Base-by-base conservation (phyloP, 2,888 invertebrate species). In the Branchinecta sandiegonensis region DNA sequence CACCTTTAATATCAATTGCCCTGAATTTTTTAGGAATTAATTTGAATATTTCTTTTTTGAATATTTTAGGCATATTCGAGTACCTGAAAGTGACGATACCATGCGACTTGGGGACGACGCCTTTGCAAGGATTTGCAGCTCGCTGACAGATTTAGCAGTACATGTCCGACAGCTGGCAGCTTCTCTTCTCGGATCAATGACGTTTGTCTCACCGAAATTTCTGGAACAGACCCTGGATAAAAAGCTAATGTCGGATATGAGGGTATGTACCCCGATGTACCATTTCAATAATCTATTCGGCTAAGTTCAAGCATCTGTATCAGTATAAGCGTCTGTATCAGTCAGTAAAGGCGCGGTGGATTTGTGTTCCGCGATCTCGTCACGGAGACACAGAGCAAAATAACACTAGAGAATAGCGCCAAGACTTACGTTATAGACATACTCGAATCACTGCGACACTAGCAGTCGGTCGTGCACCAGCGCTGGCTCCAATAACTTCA, bases 181-280 rank as follows among this genome's bases (percentile, higher is more conserved):
- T 72, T 84, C 87, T 50, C 80, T 94, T 68, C 82, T 95, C 69
- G 97, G 97, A 1, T 83, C 86, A 13, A 90, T 97, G 82, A 85
- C 86, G 66, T 84, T 84, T 67, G 96, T 99, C 7, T 90, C 94
- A 69, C 85, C 88, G 66, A 85, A 88, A 70, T 95, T 94, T 79
- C 81, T 99, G 68, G 87, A 93, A 76, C 97, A 99, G 80, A 97
- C 97, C 0, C 80, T 99, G 48, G 97, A 99, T 77, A 99, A 99
- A 78, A 97, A 97, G 76, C 83, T 95, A 46, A 94, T 95, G 93
- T 91, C 92, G 67, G 90, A 94, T 76, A 88, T 94, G 86, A 86
- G 89, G 82, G 89, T 90, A 78, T 75, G 77, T 37, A 37, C 37
- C 37, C 37, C 37, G 4, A 37, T 37, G 5, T 37, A 37, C 6